Evolutionary conservation across 1,140 invertebrate genomes (phyloP).

Genomic region (Colletes gigas): DNA sequence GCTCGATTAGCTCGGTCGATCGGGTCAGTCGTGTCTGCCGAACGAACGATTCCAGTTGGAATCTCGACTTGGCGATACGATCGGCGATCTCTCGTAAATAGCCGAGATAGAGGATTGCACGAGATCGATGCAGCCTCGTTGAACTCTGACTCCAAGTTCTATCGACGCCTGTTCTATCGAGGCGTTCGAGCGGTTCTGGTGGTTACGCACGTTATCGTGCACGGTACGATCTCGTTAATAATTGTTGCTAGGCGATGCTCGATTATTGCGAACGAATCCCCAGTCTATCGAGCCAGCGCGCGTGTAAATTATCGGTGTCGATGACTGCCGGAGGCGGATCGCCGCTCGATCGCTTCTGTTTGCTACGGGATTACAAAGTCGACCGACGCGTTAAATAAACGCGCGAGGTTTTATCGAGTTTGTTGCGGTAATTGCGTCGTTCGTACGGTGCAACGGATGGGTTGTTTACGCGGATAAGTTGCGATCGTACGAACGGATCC

Average conservation of each 20-base stretch:
- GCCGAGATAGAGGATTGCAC: no score
- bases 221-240: constrained; percentile 11
- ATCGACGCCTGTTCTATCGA: not conserved
- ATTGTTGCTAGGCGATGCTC: constrained; percentile 5
- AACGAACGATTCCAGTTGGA: no score
- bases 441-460: no score
- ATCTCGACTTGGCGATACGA: not conserved
- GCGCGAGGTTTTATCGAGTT: not conserved
- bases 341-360: constrained; percentile 26
- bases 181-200: not conserved
- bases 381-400: constrained; percentile 19
- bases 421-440: no score
- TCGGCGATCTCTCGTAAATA: not conserved
- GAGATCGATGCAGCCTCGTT: not conserved
- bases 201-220: constrained; percentile 6
- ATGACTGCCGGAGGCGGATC: constrained; percentile 6
- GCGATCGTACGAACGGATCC: no score
- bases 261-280: not conserved
- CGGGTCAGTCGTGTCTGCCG: no score
- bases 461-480: no score
- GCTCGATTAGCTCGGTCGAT: no score
- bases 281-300: not conserved
- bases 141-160: constrained; percentile 8
- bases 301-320: constrained; percentile 25
- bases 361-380: constrained; percentile 16